Evolutionary conservation across 2,888 invertebrate species (phyloP).

Genomic region (Acanthosepion lycidas): DNA sequence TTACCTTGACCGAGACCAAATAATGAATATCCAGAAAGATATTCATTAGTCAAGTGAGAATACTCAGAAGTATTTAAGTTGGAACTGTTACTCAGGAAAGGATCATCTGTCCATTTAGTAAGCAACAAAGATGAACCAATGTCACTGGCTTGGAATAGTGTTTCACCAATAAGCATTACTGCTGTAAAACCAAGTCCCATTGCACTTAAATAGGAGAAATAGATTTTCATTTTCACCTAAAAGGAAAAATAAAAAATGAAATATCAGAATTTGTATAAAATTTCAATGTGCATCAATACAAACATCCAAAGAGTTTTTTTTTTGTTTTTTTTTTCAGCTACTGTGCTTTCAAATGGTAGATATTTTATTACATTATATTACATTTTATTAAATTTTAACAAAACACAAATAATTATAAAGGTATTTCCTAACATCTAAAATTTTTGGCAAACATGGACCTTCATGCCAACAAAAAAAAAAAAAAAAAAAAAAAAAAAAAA

Average conservation of each 20-base stretch:
- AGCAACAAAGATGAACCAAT: slow-evolving; percentile 64
- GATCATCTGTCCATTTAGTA: slow-evolving; percentile 65
- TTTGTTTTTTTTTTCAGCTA: too few species aligned
- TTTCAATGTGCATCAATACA: too few species aligned
- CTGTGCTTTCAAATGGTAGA: too few species aligned
- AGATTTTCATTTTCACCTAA: slow-evolving; percentile 4
- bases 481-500: too few species aligned
- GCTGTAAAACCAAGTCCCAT: slow-evolving; percentile 61
- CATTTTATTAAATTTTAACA: too few species aligned
- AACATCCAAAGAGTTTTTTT: too few species aligned
- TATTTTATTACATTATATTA: too few species aligned
- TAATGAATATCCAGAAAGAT: slow-evolving; percentile 63
- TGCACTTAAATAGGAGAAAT: not conserved
- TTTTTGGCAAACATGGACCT: too few species aligned
- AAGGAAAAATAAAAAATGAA: not conserved
- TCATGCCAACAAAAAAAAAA: too few species aligned
- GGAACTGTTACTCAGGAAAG: slow-evolving; percentile 58
- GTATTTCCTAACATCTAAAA: too few species aligned
- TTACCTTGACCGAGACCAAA: slow-evolving; percentile 59
- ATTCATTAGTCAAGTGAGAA: slow-evolving; percentile 59
- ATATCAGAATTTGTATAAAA: too few species aligned
- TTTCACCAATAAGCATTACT: slow-evolving; percentile 60
- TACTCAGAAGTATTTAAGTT: slow-evolving; percentile 57
- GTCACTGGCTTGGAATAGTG: slow-evolving; percentile 53
- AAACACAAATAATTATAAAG: too few species aligned